A percentile compares a stretch with the other conserved stretches of the same genome.
phyloP scores from a whole-genome alignment of 2,888 invertebrate genomes.

The Mactromeris polynyma region DNA sequence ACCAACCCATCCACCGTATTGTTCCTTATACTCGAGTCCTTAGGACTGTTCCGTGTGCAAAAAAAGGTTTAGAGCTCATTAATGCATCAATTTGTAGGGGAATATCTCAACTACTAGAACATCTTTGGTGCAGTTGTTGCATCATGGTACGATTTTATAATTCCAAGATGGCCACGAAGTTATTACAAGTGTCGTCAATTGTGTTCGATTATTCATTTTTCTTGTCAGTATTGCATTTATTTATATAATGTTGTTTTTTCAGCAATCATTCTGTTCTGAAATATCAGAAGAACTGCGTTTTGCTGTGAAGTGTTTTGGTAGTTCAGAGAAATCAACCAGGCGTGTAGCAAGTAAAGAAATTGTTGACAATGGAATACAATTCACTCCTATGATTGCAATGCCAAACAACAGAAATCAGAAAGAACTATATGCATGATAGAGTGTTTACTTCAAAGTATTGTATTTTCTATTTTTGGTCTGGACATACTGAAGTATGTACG shows the following conservation, averaged over 20 bases:
- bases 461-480: neutral
- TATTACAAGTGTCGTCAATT: too few relatives aligned
- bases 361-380: constrained; percentile 83
- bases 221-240: neutral
- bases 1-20: too few relatives aligned
- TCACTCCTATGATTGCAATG: constrained; percentile 80
- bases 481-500: neutral
- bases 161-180: too few relatives aligned
- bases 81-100: too few relatives aligned
- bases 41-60: too few relatives aligned
- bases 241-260: too few relatives aligned
- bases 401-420: constrained; percentile 75
- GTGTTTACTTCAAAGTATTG: neutral
- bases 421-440: constrained; percentile 78
- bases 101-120: too few relatives aligned
- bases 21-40: too few relatives aligned
- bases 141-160: too few relatives aligned
- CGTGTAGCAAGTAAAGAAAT: constrained; percentile 76
- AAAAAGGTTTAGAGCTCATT: too few relatives aligned
- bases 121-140: too few relatives aligned
- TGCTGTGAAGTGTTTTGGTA: constrained; percentile 95
- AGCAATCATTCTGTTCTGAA: constrained; percentile 96
- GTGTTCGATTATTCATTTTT: too few relatives aligned
- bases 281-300: constrained; percentile 97
- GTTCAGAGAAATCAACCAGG: constrained; percentile 91